Evolutionary conservation across 2,113 vertebrate species (phyloP), one percentile per base, ranked within the genome.

Genomic region (Ophthalmolycus amberensis): DNA sequence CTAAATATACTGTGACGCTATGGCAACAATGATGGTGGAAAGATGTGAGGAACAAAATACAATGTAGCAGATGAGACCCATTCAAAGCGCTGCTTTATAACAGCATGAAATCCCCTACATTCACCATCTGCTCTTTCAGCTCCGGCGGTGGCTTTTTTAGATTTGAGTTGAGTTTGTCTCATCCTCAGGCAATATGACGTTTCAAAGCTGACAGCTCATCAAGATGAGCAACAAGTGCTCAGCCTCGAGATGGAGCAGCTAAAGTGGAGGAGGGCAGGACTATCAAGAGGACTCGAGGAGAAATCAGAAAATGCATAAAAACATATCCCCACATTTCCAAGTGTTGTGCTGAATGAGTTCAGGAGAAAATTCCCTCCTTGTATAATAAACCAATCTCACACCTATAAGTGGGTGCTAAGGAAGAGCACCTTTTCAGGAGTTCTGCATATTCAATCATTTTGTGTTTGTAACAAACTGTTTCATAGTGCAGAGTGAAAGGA

Each of bases 291-390:
- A 64, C 9, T 27, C 0, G 3, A 44, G 9, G n/a, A 62, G 54
- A 58, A 68, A 67, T 50, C 42, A n/a, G 3, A 15, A 59, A 59
- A 29, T 58, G 14, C 60, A 72, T 54, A 10, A 48, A 71, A 62
- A 27, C 34, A 42, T 25, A 16, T 50, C 16, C 22, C 69, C 9
- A 25, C 22, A 56, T 56, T 6, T 14, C 1, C 9, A 22, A 27
- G 15, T 38, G 29, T 27, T n/a, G 1, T 62, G 42, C 12, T 22
- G 54, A 64, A 10, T 12, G 22, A 25, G 22, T 14, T 54, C 27
- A 40, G 14, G 42, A 52, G 15, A 32, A 56, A 25, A 54, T 2
- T 60, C 29, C 4, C 52, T 46, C 14, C 20, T 3, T 15, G 52
- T 20, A 9, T 14, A 59, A 69, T 14, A 37, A 37, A 46, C 9